Percentiles rank a stretch among this genome's conserved stretches.
phyloP scores from a whole-genome alignment of 2,888 invertebrate species.

The Notodonta ziczac region DNA sequence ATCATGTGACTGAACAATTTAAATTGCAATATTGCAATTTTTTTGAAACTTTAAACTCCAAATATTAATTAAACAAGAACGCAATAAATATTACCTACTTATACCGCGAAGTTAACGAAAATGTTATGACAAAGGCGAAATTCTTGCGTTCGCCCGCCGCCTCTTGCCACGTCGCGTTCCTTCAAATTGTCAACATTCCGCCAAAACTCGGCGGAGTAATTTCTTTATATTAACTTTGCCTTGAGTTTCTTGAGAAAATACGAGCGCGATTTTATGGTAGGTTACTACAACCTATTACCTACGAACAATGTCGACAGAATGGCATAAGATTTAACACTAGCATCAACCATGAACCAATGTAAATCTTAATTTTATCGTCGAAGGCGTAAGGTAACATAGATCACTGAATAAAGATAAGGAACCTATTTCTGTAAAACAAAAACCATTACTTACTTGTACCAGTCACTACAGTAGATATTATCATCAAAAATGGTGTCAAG shows the following conservation, averaged over 20 bases:
- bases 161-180: conserved; percentile 32
- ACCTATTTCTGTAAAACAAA: too few relatives aligned
- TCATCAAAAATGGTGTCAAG: too few relatives aligned
- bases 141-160: conserved; percentile 27
- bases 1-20: too few relatives aligned
- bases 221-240: conserved; percentile 46
- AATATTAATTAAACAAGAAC: neutral
- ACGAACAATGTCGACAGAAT: too few relatives aligned
- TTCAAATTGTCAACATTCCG: conserved; percentile 48
- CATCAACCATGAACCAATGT: too few relatives aligned
- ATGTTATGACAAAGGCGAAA: conserved; percentile 49
- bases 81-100: neutral
- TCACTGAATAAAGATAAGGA: too few relatives aligned
- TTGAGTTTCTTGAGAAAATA: conserved; percentile 9
- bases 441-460: too few relatives aligned
- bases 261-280: neutral
- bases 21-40: too few relatives aligned
- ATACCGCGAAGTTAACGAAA: conserved; percentile 22
- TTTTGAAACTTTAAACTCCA: neutral
- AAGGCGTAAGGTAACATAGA: too few relatives aligned
- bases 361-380: too few relatives aligned
- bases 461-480: too few relatives aligned
- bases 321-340: too few relatives aligned
- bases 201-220: conserved; percentile 29
- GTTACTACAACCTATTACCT: neutral